A percentile compares a stretch with the other conserved stretches of the same genome.
Evolutionary conservation across 2,113 vertebrate genomes (phyloP).

Genomic region (Potamarius usumacintae): DNA sequence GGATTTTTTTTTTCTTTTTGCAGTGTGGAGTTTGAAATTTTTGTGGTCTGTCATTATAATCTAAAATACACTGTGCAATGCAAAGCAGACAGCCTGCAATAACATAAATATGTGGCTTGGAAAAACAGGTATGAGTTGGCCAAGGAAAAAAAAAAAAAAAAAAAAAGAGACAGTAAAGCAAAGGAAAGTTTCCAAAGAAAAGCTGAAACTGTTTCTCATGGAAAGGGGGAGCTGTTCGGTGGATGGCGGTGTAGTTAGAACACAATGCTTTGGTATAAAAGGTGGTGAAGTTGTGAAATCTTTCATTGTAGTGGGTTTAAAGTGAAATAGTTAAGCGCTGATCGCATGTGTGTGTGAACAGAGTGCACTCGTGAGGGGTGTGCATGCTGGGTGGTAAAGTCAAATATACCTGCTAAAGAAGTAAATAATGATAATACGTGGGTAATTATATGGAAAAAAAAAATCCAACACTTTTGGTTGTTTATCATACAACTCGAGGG

Average conservation of each 20-base stretch:
- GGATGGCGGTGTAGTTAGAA: slow-evolving; percentile 18
- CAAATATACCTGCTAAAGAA: slow-evolving; percentile 19
- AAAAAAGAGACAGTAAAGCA: slow-evolving; percentile 22
- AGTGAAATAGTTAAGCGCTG: background rate
- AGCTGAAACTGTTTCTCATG: slow-evolving; percentile 42
- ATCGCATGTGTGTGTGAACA: background rate
- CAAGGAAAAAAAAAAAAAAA: slow-evolving; percentile 43
- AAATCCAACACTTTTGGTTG: slow-evolving; percentile 13
- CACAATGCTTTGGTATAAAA: slow-evolving; percentile 18
- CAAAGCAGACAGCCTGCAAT: slow-evolving; percentile 51
- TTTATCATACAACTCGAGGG: slow-evolving; percentile 20
- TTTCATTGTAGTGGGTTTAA: background rate
- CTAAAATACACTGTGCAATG: slow-evolving; percentile 48
- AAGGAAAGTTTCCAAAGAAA: slow-evolving; percentile 46
- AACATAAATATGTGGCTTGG: slow-evolving; percentile 52
- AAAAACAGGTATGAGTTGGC: slow-evolving; percentile 51
- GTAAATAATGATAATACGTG: background rate
- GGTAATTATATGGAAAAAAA: background rate
- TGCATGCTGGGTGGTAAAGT: slow-evolving; percentile 26
- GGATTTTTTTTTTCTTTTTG: slow-evolving; percentile 14
- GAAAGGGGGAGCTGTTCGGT: slow-evolving; percentile 15
- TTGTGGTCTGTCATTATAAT: slow-evolving; percentile 49
- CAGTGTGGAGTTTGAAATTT: slow-evolving; percentile 23
- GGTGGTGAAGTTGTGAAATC: slow-evolving; percentile 19
- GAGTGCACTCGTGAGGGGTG: background rate